Evolutionary conservation across 92 coral and sea anemone species (phyloP).

Genomic region (Phenganax subtilis): DNA sequence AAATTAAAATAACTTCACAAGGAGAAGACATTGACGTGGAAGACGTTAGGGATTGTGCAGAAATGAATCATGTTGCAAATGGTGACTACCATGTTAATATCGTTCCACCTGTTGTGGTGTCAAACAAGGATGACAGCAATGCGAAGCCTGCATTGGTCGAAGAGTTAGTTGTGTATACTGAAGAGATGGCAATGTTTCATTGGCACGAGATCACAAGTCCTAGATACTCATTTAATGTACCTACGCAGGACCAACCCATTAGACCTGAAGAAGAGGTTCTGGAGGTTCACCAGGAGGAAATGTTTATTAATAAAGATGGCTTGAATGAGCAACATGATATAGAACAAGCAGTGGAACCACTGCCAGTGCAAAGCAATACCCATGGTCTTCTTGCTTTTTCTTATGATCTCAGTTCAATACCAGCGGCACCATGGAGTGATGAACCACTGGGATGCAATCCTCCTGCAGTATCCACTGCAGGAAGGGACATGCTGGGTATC

Average conservation of each 20-base stretch:
- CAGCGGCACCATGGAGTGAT: conserved; percentile 9
- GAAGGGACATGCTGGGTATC: conserved; percentile 9
- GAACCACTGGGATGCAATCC: conserved; percentile 1
- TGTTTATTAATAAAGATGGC: not conserved
- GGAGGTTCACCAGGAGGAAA: not conserved
- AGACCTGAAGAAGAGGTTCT: conserved; percentile 3
- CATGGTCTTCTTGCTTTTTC: conserved; percentile 9
- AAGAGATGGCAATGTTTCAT: conserved; percentile 41
- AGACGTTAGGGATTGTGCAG: conserved; percentile 73
- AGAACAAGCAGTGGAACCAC: too few relatives aligned
- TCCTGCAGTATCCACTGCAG: not conserved
- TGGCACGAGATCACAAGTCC: conserved; percentile 39
- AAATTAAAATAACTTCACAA: conserved; percentile 14
- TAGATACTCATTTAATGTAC: conserved; percentile 22
- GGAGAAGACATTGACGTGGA: conserved; percentile 43
- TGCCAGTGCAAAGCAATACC: not conserved
- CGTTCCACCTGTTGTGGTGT: not conserved
- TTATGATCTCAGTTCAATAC: not conserved
- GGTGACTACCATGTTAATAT: conserved; percentile 9
- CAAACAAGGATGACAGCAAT: not conserved
- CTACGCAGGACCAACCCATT: conserved; percentile 1
- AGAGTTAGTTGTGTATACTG: conserved; percentile 35
- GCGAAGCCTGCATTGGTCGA: not conserved
- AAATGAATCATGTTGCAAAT: conserved; percentile 57
- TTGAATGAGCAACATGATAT: too few relatives aligned